Conservation (phyloP, 2,888 invertebrate genomes). For the Deroplatys truncata region DNA sequence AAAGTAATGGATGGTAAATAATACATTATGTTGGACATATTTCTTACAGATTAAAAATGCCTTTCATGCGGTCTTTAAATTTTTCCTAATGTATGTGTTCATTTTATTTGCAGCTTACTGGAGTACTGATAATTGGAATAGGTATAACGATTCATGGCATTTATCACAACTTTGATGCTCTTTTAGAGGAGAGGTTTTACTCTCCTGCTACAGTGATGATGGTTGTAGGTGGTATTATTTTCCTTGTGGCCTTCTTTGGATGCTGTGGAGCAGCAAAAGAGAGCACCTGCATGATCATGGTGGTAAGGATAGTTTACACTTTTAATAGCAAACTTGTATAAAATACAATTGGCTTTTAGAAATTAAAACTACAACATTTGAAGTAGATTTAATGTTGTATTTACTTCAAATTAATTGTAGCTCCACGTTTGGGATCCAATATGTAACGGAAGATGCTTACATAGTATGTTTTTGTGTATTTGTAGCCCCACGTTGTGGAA, state of each 20-base stretch:
- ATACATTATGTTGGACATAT: too few relatives aligned
- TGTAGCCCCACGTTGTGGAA: too few relatives aligned
- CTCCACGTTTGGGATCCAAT: too few relatives aligned
- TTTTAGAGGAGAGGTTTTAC: slow-evolving; percentile 58
- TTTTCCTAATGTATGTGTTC: background rate
- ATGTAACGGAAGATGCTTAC: too few relatives aligned
- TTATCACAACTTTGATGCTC: slow-evolving; percentile 55
- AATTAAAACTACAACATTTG: too few relatives aligned
- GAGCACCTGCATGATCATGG: slow-evolving; percentile 61
- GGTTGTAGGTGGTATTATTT: slow-evolving; percentile 66
- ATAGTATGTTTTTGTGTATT: too few relatives aligned
- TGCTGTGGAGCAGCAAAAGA: slow-evolving; percentile 78
- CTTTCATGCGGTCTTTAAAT: too few relatives aligned
- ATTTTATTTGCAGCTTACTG: slow-evolving; percentile 56
- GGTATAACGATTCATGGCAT: slow-evolving; percentile 59
- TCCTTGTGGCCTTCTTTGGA: slow-evolving; percentile 76
- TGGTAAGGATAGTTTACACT: slow-evolving; percentile 40
- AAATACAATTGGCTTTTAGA: background rate
- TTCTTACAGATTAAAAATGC: too few relatives aligned
- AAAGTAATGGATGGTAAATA: too few relatives aligned
- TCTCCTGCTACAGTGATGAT: slow-evolving; percentile 74
- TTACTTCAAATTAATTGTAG: too few relatives aligned
- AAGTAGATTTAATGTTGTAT: too few relatives aligned
- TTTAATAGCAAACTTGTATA: background rate
- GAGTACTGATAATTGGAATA: slow-evolving; percentile 61